Evolutionary conservation across 2,888 invertebrate species (phyloP), one percentile per base, ranked within the genome.

Genomic region (Polyommatus icarus): DNA sequence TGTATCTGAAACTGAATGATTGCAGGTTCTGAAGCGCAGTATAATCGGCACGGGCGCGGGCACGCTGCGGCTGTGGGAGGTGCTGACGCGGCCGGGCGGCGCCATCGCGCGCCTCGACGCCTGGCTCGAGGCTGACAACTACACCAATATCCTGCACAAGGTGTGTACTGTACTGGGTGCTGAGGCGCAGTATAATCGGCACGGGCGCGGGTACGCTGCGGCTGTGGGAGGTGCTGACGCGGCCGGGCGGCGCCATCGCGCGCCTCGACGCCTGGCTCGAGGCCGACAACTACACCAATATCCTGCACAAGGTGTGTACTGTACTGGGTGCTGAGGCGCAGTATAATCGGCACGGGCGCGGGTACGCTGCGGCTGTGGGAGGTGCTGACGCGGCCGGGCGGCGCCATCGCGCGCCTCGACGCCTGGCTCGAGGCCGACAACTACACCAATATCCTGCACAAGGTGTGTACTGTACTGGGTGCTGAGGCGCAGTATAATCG

Each of bases 91-190:
- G 36, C 85, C 89, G 0, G 85, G 84, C 76, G 93, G 91, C 0
- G 89, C 91, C 15, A 80, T 93, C 40, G 80, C 87, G 78, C 90
- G 89, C 76, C 80, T 94, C 59, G 94, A 94, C 85, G 76, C 87
- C 0, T 94, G 93, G 93, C 86, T 94, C 0, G 93, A 94, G 77
- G 86, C 91, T 0, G 93, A 92, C 80, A 94, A 94, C 84, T 94
- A 94, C 77, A 94, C 93, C 0, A 94, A 94, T 71, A 92, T 94
- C 83, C 79, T 94, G 78, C 94, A 94, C 80, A 94, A 94, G 91
- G 94, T 94, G 81, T 10, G 61, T 61, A 40, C 40, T 40, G 59
- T 59, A n/a, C n/a, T 59, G 59, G 54, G 54, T n/a, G n/a, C 54
- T 59, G n/a, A n/a, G 20, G 59, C 20, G 59, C 59, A 8, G 20